These are phyloP conservation scores for Nomada flava DNA, from an alignment of 2,888 invertebrate genomes.

Conservation along the genomic window DNA sequence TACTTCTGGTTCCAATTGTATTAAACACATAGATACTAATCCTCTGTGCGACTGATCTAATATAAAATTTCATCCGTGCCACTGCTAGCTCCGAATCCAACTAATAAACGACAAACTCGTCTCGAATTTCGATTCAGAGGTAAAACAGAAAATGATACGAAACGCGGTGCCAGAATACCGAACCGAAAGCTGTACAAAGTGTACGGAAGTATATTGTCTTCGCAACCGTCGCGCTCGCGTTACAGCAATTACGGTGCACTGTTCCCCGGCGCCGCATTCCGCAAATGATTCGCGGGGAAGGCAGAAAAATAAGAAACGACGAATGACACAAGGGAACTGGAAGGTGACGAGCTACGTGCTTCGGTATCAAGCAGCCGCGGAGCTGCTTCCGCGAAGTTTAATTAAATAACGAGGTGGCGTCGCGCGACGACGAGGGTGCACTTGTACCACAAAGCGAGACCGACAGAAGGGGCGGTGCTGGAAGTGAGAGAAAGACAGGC, in stretches of 20 bases:
- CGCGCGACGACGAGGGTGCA: slow-evolving; percentile 59
- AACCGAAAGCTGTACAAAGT: not conserved
- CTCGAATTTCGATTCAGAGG: no score
- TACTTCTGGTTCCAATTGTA: no score
- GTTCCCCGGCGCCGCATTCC: slow-evolving; percentile 16
- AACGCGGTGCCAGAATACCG: not conserved
- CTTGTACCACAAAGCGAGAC: slow-evolving; percentile 29
- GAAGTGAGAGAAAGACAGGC: slow-evolving; percentile 32
- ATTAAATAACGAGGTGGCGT: slow-evolving; percentile 81
- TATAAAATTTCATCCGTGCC: no score
- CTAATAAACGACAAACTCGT: no score
- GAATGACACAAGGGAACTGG: slow-evolving; percentile 64
- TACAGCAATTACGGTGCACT: slow-evolving; percentile 30
- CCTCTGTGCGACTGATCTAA: no score
- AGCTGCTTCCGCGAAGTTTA: slow-evolving; percentile 79
- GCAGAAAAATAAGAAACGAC: slow-evolving; percentile 46
- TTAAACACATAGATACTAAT: no score
- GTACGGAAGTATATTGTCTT: not conserved
- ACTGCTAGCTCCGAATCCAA: no score
- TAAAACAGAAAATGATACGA: not conserved
- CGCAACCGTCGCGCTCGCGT: not conserved
- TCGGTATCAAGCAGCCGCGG: slow-evolving; percentile 76
- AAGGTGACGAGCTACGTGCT: slow-evolving; percentile 78
- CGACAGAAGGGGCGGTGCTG: slow-evolving; percentile 5
- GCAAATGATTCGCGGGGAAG: slow-evolving; percentile 39